These are phyloP conservation scores for Anarrhichthys ocellatus DNA, from an alignment of 2,113 vertebrate genomes.

Conservation along the genomic window DNA sequence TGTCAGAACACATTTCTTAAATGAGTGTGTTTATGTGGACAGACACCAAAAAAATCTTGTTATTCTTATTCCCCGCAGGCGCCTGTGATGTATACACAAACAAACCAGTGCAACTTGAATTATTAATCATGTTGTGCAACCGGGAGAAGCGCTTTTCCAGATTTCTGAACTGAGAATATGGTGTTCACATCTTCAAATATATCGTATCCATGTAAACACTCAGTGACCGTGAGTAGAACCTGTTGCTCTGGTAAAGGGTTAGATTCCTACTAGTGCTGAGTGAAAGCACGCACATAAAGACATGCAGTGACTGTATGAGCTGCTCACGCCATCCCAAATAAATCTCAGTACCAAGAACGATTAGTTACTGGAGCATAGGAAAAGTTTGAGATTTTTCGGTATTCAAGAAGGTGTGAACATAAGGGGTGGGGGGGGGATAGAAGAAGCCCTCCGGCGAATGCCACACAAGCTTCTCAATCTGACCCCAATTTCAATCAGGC, in stretches of 20 bases:
- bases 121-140: background rate
- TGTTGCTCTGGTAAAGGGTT: background rate
- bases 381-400: conserved; percentile 3
- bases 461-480: conserved; percentile 24
- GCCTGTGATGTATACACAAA: background rate
- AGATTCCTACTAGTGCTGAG: background rate
- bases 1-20: background rate
- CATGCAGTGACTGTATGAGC: background rate
- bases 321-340: background rate
- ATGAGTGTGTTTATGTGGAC: background rate
- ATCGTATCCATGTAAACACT: background rate
- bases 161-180: background rate
- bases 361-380: conserved; percentile 2
- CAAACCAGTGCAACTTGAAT: background rate
- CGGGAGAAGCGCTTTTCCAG: background rate
- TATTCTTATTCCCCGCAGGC: background rate
- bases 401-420: conserved; percentile 4
- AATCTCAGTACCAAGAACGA: background rate
- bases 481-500: conserved; percentile 49
- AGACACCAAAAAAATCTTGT: background rate
- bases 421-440: background rate
- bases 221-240: background rate
- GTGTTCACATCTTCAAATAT: background rate
- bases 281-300: background rate
- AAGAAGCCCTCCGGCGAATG: background rate